Evolutionary conservation across 2,113 vertebrate genomes (phyloP).

Genomic region (Callocephalon fimbriatum): DNA sequence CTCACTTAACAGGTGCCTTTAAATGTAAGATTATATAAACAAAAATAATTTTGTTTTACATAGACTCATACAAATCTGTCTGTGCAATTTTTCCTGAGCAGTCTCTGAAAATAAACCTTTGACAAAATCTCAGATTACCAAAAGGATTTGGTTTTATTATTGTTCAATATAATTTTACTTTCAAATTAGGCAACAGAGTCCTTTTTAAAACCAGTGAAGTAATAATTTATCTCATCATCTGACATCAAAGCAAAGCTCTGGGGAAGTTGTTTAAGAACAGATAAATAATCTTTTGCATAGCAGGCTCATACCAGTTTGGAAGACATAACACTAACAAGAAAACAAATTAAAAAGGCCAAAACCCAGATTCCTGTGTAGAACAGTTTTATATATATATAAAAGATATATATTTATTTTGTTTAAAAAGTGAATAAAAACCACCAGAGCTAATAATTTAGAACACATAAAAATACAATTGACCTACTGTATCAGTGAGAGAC

Average conservation of each 20-base stretch:
- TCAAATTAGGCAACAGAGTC: conserved; percentile 6
- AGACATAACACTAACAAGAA: not conserved
- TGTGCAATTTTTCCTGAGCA: not conserved
- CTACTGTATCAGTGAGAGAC: not conserved
- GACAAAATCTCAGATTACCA: conserved; percentile 18
- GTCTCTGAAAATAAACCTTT: not conserved
- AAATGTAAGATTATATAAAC: not conserved
- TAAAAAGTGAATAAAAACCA: not conserved
- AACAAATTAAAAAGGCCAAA: not conserved
- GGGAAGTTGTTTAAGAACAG: not conserved
- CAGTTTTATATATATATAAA: not conserved
- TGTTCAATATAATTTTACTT: conserved; percentile 34
- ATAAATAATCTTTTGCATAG: not conserved
- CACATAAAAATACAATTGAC: not conserved
- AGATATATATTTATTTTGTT: not conserved
- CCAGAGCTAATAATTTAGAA: not conserved
- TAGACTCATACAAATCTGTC: not conserved
- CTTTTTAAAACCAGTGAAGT: conserved; percentile 4
- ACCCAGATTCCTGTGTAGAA: not conserved
- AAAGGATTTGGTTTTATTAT: conserved; percentile 33
- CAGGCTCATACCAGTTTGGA: not conserved
- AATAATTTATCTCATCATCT: conserved; percentile 32
- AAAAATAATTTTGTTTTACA: not conserved
- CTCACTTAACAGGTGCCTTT: not conserved
- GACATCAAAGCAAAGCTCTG: conserved; percentile 18